phyloP scores from a whole-genome alignment of 2,113 vertebrate genomes.

The Ploceus nigricollis region DNA sequence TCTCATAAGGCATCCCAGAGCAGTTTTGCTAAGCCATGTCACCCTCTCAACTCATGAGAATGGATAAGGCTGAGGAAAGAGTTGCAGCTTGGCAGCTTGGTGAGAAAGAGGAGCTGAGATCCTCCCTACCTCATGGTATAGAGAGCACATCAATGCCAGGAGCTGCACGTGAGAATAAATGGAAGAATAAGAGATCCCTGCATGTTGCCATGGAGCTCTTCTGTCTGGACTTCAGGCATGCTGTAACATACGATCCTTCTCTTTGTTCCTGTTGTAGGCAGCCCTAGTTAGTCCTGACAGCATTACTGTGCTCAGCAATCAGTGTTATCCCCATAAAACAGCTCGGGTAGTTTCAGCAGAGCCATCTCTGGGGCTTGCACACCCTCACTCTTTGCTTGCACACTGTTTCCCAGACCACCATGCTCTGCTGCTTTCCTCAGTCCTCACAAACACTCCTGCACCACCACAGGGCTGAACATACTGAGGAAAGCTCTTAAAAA shows the following conservation, averaged over 20 bases:
- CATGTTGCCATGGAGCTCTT: slow-evolving; percentile 43
- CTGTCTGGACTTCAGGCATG: background rate
- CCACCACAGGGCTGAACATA: background rate
- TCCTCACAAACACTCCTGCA: background rate
- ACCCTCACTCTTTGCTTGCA: background rate
- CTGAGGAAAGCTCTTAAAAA: background rate
- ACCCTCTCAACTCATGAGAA: background rate
- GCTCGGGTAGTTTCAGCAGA: background rate
- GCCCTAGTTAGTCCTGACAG: background rate
- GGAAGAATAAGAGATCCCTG: slow-evolving; percentile 11
- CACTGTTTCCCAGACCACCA: background rate
- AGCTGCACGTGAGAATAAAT: slow-evolving; percentile 9
- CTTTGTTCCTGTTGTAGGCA: slow-evolving; percentile 23
- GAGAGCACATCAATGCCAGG: slow-evolving; percentile 10
- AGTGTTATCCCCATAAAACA: background rate
- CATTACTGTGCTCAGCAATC: background rate
- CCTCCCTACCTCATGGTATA: background rate
- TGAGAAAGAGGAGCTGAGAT: slow-evolving; percentile 1
- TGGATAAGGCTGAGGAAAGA: background rate
- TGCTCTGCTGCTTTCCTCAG: background rate
- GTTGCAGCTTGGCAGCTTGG: background rate
- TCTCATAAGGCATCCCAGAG: background rate
- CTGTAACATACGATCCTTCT: background rate
- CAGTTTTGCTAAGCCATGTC: background rate
- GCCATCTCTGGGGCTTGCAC: background rate